These are phyloP conservation scores for Rhea pennata DNA, from an alignment of 2,113 vertebrate genomes.

Conservation along the genomic window DNA sequence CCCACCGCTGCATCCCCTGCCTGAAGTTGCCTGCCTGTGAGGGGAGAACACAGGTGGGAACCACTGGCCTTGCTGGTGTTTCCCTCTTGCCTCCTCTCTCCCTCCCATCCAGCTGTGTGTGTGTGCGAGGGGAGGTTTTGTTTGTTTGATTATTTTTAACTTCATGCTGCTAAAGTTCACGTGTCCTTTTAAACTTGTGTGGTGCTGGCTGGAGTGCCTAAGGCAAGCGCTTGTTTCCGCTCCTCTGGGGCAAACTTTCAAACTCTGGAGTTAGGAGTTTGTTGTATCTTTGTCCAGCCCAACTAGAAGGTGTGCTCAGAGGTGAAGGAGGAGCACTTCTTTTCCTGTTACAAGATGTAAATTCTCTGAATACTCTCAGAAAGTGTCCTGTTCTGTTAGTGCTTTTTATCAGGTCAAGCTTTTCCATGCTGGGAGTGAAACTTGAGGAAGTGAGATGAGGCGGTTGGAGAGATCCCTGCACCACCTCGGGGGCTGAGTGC, in stretches of 20 bases:
- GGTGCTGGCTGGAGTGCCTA: neutral
- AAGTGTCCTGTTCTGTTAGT: accelerated
- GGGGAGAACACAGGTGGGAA: too few species aligned
- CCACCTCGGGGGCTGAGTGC: neutral
- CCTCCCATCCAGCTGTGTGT: neutral
- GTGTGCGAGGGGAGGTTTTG: too few species aligned
- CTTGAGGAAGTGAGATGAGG: neutral
- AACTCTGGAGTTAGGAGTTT: accelerated
- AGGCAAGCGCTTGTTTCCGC: neutral
- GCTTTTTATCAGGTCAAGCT: neutral
- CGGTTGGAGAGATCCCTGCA: neutral
- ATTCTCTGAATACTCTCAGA: accelerated
- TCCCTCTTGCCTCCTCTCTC: too few species aligned
- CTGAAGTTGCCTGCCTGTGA: too few species aligned
- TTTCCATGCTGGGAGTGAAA: neutral
- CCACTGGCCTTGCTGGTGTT: too few species aligned
- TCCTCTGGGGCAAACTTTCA: neutral
- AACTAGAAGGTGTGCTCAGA: neutral
- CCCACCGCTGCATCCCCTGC: too few species aligned
- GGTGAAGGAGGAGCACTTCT: accelerated
- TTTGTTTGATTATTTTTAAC: neutral
- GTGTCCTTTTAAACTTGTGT: accelerated
- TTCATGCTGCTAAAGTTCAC: accelerated
- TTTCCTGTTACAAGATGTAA: accelerated
- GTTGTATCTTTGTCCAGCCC: neutral